Evolutionary conservation across 1,140 invertebrate species (phyloP), one percentile per base, ranked within the genome.

Genomic region (Laupala kohalensis): DNA sequence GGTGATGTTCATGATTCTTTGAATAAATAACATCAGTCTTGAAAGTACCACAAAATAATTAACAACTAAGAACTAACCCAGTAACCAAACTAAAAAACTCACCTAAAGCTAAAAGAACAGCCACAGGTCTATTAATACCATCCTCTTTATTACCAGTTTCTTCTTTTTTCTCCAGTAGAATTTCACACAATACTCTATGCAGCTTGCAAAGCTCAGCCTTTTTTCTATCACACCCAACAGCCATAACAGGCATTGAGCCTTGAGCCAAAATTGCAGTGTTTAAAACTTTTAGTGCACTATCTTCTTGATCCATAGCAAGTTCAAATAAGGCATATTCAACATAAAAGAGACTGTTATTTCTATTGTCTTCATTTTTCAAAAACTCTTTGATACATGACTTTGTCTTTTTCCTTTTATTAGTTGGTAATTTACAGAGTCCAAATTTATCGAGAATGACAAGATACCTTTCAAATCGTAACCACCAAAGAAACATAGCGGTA

Each of bases 281-380:
- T 19, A 74, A 69, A 15, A 73, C 67, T 53, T 71, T 70, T 30
- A 37, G 25, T 4, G 81, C 82, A 71, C 76, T 81, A 3, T 83
- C 78, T 5, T 76, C 69, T 72, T 80, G 80, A 4, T 80, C 82
- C 19, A 84, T 78, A 78, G 87, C 86, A 53, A 79, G 77, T 77
- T 89, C 86, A 74, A 86, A 83, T 37, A 88, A 77, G n/a, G 85
- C 87, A 77, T 86, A 86, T 77, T 89, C 87, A 2, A 82, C 79
- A 75, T 86, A 89, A 71, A 85, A 84, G 73, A 81, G 78, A 30
- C 85, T 75, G 73, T 85, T 84, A 75, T 84, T 86, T 62, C 84
- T 78, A 75, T 89, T 86, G 62, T 80, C 78, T 15, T 81, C 76
- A 66, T 79, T 79, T 69, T 85, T 84, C 0, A 89, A 69, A 62